Percentiles rank a stretch among this genome's conserved stretches.
Conservation (phyloP, 2,888 invertebrate species). For the Drosophila mettleri region DNA sequence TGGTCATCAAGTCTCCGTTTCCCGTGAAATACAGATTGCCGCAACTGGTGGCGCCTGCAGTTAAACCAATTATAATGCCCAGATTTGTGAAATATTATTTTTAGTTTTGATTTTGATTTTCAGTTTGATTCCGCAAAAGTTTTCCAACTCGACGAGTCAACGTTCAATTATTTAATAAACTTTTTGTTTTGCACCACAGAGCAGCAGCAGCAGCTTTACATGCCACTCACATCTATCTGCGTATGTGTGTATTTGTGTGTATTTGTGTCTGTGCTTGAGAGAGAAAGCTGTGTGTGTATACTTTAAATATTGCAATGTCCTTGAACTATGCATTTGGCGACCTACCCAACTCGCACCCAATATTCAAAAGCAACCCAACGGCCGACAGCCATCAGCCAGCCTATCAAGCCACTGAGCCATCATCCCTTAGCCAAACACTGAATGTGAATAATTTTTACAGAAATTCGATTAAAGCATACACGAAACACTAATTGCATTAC, state of each 20-base stretch:
- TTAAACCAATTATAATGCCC: neutral
- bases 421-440: constrained; percentile 41
- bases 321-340: constrained; percentile 81
- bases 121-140: constrained; percentile 2
- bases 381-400: too few species aligned
- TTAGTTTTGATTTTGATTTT: neutral
- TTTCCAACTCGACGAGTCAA: constrained; percentile 42
- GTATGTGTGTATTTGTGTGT: neutral
- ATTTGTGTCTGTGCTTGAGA: constrained; percentile 33
- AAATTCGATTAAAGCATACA: constrained; percentile 70
- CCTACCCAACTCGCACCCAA: constrained; percentile 19
- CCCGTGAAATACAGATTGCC: constrained; percentile 83
- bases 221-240: constrained; percentile 16
- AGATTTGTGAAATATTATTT: neutral
- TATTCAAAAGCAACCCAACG: constrained; percentile 28
- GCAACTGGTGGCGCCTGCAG: constrained; percentile 79
- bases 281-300: constrained; percentile 64
- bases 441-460: constrained; percentile 58
- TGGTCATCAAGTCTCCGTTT: constrained; percentile 82
- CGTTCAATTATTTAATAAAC: constrained; percentile 66
- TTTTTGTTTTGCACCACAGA: constrained; percentile 59
- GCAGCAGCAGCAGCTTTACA: constrained; percentile 45
- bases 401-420: constrained; percentile 26
- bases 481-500: constrained; percentile 66
- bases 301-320: constrained; percentile 77